Conservation (phyloP, 1,140 invertebrate genomes). For the Bombus superbus region DNA sequence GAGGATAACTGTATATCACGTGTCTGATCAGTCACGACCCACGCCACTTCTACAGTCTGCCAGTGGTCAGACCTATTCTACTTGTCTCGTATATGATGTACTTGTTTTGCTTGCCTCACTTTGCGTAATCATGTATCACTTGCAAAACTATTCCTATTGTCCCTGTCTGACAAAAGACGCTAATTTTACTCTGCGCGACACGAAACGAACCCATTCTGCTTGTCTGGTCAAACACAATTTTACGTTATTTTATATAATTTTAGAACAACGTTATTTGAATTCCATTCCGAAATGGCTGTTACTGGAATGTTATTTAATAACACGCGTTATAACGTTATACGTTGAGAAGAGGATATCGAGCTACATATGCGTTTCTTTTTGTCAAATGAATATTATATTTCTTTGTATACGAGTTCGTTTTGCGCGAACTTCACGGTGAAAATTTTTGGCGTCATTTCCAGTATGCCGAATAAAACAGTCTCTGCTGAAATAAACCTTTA, state of each 20-base stretch:
- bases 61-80: background rate
- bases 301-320: background rate
- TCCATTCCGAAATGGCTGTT: background rate
- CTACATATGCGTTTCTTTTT: background rate
- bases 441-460: background rate
- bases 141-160: no score
- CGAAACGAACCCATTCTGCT: background rate
- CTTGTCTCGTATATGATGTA: background rate
- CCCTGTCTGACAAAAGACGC: no score
- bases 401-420: background rate
- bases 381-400: background rate
- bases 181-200: background rate
- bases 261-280: background rate
- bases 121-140: background rate
- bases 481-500: background rate
- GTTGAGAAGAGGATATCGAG: no score
- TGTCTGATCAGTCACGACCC: background rate
- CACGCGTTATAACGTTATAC: no score
- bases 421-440: background rate
- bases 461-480: slow-evolving; percentile 34
- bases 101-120: background rate
- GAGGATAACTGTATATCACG: background rate
- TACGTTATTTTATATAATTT: no score
- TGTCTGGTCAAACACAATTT: background rate
- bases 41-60: no score